A percentile compares a stretch with the other conserved stretches of the same genome.
These are phyloP conservation scores for Eulemur rubriventer DNA, from an alignment of 2,797 vertebrate genomes.

Conservation along the genomic window DNA sequence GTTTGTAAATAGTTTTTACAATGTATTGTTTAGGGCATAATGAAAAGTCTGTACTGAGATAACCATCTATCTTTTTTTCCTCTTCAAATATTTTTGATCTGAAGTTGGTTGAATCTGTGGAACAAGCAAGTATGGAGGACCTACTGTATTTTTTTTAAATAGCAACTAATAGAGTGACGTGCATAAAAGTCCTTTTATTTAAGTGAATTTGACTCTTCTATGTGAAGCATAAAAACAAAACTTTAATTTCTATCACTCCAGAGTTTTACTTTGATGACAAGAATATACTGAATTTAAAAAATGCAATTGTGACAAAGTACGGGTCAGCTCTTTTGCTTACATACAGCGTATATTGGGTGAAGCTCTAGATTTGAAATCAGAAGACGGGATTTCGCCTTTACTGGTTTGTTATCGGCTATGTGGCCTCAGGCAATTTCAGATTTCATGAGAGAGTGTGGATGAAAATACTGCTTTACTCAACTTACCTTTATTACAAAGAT, in stretches of 20 bases:
- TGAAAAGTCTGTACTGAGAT: neutral
- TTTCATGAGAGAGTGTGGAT: slow-evolving; percentile 4
- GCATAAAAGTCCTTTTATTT: neutral
- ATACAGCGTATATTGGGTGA: neutral
- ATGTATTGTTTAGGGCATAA: neutral
- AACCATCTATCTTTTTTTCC: neutral
- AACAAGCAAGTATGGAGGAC: neutral
- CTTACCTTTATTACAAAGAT: slow-evolving; percentile 19
- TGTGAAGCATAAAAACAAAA: slow-evolving; percentile 8
- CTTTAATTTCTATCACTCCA: neutral
- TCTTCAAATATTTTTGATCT: neutral
- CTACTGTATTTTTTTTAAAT: neutral
- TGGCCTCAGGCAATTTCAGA: neutral
- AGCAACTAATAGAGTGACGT: neutral
- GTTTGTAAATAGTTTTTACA: neutral
- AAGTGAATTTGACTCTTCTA: neutral
- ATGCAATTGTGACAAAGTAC: neutral
- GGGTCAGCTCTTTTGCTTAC: neutral
- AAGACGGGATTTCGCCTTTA: slow-evolving; percentile 25
- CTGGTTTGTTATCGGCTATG: neutral
- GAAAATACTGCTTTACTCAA: neutral
- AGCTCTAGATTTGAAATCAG: slow-evolving; percentile 28
- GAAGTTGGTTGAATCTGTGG: neutral
- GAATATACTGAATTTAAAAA: neutral
- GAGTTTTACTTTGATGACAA: slow-evolving; percentile 17